Evolutionary conservation across 2,797 vertebrate genomes (phyloP).

Genomic region (Hozukius guyotensis): DNA sequence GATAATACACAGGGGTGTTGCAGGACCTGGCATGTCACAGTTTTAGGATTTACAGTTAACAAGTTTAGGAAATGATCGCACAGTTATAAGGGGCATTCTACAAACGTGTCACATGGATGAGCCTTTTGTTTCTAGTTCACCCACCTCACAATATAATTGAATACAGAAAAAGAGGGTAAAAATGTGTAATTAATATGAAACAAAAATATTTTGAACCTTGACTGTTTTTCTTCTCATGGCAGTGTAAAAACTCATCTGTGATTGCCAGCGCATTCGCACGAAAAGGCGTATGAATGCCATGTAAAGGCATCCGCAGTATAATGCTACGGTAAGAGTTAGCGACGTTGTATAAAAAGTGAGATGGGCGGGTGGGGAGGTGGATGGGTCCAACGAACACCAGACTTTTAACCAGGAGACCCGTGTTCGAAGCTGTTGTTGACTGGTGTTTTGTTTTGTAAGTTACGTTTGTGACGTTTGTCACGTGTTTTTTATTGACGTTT

Average conservation of each 20-base stretch:
- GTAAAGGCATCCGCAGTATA: too few relatives aligned
- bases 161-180: neutral
- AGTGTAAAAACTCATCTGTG: neutral
- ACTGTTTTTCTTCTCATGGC: neutral
- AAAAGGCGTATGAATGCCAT: too few relatives aligned
- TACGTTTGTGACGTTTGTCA: too few relatives aligned
- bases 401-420: too few relatives aligned
- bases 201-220: neutral
- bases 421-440: too few relatives aligned
- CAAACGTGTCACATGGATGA: slow-evolving; percentile 6
- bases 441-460: too few relatives aligned
- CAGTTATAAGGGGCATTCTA: neutral
- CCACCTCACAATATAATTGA: neutral
- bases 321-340: too few relatives aligned
- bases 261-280: too few relatives aligned
- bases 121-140: slow-evolving; percentile 5
- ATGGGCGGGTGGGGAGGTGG: too few relatives aligned
- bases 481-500: neutral
- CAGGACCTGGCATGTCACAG: neutral
- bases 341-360: too few relatives aligned
- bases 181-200: neutral
- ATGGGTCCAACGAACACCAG: too few relatives aligned
- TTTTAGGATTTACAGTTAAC: neutral
- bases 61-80: neutral
- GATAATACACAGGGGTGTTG: neutral